Percentiles rank a stretch among this genome's conserved stretches.
Evolutionary conservation across 1,140 invertebrate species (phyloP).

Genomic region (Zaprionus vittiger): DNA sequence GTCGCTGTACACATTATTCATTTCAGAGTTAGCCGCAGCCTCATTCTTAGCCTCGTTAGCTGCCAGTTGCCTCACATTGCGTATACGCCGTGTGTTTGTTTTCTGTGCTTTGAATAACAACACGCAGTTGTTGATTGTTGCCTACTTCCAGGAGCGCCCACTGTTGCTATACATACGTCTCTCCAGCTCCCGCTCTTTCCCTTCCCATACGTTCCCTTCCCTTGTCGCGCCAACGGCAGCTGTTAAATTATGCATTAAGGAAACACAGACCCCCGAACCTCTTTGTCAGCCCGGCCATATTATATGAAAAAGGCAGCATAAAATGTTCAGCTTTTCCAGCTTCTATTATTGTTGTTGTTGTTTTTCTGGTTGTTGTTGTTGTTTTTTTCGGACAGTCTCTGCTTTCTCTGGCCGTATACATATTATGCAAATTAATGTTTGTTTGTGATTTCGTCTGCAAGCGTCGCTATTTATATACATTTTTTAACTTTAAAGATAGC

Average conservation of each 20-base stretch:
- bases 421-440: slow-evolving; percentile 80
- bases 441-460: slow-evolving; percentile 64
- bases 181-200: slow-evolving; percentile 1
- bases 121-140: slow-evolving; percentile 80
- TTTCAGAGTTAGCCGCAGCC: slow-evolving; percentile 36
- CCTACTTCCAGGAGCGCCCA: slow-evolving; percentile 61
- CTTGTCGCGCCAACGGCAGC: slow-evolving; percentile 40
- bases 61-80: slow-evolving; percentile 30
- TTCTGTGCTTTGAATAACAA: slow-evolving; percentile 78
- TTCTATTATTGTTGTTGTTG: neutral
- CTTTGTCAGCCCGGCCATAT: slow-evolving; percentile 35
- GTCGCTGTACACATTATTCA: slow-evolving; percentile 55
- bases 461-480: slow-evolving; percentile 27
- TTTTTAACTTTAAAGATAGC: slow-evolving; percentile 23
- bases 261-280: slow-evolving; percentile 31
- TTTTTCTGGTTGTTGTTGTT: slow-evolving; percentile 25
- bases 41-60: slow-evolving; percentile 37
- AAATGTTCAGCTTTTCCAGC: slow-evolving; percentile 48
- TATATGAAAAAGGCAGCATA: slow-evolving; percentile 52
- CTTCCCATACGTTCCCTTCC: neutral
- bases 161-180: slow-evolving; percentile 34
- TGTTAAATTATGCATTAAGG: slow-evolving; percentile 83
- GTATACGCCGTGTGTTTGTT: slow-evolving; percentile 46
- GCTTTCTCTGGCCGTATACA: slow-evolving; percentile 44
- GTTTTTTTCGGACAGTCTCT: slow-evolving; percentile 46